A percentile compares a stretch with the other conserved stretches of the same genome.
These are phyloP conservation scores for Acridotheres tristis DNA, from an alignment of 2,797 vertebrate species.

Conservation along the genomic window DNA sequence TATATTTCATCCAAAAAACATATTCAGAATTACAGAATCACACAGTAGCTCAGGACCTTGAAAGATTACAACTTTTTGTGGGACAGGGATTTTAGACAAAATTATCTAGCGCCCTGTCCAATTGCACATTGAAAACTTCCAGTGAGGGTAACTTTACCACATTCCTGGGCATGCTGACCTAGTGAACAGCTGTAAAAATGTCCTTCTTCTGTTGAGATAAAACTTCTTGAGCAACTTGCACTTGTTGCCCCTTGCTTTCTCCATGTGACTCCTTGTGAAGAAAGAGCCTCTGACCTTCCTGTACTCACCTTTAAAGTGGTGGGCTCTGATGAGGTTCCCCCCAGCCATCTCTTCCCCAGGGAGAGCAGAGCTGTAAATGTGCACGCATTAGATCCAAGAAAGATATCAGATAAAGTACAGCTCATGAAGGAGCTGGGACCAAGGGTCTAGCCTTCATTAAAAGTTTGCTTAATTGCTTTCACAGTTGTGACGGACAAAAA, in stretches of 20 bases:
- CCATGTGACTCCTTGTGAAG: not conserved
- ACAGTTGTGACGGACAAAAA: not conserved
- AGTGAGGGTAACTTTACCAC: not conserved
- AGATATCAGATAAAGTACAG: not conserved
- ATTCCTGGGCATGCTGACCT: not conserved
- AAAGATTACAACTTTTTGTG: not conserved
- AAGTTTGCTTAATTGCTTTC: not conserved
- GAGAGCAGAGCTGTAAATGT: not conserved
- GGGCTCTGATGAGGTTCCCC: not conserved
- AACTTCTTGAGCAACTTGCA: not conserved
- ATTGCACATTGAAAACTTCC: not conserved
- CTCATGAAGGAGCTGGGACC: not conserved
- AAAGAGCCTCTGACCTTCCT: not conserved
- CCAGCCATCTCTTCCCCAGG: not conserved
- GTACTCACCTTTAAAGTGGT: not conserved
- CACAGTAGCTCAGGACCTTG: not conserved
- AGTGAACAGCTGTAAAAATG: not conserved
- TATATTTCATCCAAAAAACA: not conserved
- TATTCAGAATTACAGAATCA: not conserved
- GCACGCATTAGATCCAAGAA: not conserved
- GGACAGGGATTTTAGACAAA: not conserved
- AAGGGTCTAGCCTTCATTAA: not conserved
- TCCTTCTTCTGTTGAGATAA: accelerated
- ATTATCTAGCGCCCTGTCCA: not conserved
- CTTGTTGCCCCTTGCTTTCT: not conserved